Conservation (phyloP, 2,113 vertebrate species). For the Bungarus multicinctus region DNA sequence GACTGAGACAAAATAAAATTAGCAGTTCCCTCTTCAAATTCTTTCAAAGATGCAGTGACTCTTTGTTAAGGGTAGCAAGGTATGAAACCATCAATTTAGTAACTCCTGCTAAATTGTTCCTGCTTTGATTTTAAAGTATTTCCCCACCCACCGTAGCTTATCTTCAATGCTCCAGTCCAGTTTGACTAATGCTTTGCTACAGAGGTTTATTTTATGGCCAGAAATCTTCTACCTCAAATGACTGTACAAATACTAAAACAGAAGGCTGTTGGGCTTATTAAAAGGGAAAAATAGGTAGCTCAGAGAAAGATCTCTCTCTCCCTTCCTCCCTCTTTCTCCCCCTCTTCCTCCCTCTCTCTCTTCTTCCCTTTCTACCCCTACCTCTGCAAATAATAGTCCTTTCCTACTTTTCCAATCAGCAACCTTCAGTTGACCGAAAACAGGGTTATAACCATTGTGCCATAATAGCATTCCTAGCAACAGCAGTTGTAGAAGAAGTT, state of each 20-base stretch:
- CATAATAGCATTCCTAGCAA: not conserved
- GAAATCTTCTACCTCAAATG: not conserved
- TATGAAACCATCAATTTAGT: not conserved
- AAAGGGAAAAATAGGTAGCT: not conserved
- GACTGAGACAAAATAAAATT: not conserved
- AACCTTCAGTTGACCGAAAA: not conserved
- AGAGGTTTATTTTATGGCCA: not conserved
- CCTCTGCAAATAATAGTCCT: not conserved
- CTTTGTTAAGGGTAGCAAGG: not conserved
- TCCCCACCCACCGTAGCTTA: not conserved
- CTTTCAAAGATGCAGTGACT: not conserved
- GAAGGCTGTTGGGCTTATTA: not conserved
- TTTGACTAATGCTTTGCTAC: not conserved
- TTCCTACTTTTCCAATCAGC: not conserved
- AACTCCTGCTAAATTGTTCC: not conserved
- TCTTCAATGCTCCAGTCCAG: not conserved
- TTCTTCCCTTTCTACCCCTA: no score
- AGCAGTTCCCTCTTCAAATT: not conserved
- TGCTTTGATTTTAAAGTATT: not conserved
- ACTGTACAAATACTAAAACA: not conserved
- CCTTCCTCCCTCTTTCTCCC: no score
- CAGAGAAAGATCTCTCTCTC: no score
- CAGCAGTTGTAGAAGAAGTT: not conserved
- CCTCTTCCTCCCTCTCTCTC: no score
- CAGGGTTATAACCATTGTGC: not conserved